Conservation (phyloP, 2,797 vertebrate genomes). For the Lepilemur ruficaudatus region DNA sequence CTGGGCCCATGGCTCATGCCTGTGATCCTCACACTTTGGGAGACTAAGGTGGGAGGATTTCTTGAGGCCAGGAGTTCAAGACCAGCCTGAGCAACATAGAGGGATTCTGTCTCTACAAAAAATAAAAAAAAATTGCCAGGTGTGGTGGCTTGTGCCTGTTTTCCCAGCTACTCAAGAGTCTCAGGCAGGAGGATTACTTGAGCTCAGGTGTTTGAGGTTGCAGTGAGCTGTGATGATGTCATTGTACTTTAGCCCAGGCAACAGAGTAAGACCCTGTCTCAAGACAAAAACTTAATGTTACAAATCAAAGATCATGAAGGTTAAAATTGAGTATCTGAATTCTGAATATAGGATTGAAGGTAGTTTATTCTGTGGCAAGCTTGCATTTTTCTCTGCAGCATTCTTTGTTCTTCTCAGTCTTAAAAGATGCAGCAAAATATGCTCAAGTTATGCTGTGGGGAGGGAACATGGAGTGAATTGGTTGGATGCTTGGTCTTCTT, state of each 20-base stretch:
- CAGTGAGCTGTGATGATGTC: not conserved
- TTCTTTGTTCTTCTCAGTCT: conserved; percentile 6
- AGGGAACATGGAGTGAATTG: not conserved
- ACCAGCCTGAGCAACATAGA: not conserved
- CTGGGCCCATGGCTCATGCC: not conserved
- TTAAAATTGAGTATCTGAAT: not conserved
- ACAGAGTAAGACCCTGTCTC: too few relatives aligned
- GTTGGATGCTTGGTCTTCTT: not conserved
- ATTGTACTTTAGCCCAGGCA: too few relatives aligned
- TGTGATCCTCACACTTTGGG: not conserved
- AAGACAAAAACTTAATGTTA: not conserved
- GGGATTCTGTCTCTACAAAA: not conserved
- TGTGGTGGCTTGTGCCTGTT: not conserved
- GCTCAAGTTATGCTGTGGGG: not conserved
- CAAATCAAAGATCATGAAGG: not conserved
- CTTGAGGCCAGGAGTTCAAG: not conserved
- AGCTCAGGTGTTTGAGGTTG: not conserved
- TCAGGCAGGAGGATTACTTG: not conserved
- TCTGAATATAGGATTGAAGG: not conserved
- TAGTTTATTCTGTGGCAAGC: not conserved
- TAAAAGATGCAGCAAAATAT: not conserved
- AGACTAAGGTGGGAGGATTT: not conserved
- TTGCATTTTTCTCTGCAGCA: not conserved
- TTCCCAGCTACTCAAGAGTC: not conserved
- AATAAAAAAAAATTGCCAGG: not conserved